Conservation (phyloP, 2,888 invertebrate genomes). For the Ypsolopha scabrella region DNA sequence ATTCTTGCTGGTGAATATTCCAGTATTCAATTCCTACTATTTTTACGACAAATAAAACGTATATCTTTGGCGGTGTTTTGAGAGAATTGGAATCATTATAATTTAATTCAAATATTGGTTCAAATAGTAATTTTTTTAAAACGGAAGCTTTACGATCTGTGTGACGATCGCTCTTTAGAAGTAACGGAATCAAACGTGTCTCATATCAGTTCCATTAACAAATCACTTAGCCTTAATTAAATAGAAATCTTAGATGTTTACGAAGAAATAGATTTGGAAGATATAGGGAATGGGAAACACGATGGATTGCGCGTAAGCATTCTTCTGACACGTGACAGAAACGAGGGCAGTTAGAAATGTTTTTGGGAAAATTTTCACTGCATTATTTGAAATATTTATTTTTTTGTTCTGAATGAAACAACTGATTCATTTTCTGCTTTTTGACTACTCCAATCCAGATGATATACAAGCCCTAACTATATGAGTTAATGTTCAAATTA, state of each 20-base stretch:
- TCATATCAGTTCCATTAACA: conserved; percentile 32
- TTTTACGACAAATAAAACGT: not conserved
- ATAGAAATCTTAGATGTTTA: conserved; percentile 25
- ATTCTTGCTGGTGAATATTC: conserved; percentile 27
- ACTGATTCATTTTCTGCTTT: too few relatives aligned
- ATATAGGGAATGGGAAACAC: too few relatives aligned
- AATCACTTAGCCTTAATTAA: conserved; percentile 39
- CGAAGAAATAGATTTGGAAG: conserved; percentile 19
- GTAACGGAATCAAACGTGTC: conserved; percentile 23
- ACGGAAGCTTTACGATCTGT: not conserved
- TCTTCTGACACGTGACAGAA: too few relatives aligned
- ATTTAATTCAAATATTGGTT: not conserved
- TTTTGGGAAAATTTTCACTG: too few relatives aligned
- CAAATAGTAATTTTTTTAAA: not conserved
- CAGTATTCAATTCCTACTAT: not conserved
- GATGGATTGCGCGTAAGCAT: too few relatives aligned
- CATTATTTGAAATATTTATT: too few relatives aligned
- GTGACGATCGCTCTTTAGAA: conserved; percentile 1
- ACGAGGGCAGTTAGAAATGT: too few relatives aligned
- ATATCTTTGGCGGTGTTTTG: not conserved
- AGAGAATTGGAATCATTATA: not conserved
- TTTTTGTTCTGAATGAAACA: too few relatives aligned
- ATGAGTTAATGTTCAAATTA: too few relatives aligned
- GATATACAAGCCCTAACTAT: too few relatives aligned
- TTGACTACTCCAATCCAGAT: too few relatives aligned